These are phyloP conservation scores for Australoheros scitulus DNA, from an alignment of 2,113 vertebrate species.

Conservation along the genomic window DNA sequence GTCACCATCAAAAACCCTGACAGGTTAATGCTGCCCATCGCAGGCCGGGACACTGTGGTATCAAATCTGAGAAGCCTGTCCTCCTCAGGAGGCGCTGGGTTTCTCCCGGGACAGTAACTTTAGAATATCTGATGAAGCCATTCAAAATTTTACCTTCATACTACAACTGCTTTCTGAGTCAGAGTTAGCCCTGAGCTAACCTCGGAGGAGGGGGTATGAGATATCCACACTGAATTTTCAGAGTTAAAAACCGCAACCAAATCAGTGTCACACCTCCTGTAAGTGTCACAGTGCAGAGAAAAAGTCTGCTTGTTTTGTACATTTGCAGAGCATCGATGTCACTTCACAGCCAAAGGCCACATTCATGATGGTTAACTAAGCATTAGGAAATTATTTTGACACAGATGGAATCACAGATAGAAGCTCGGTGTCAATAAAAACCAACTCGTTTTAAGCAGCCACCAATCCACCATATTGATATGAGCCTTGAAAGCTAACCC, in stretches of 20 bases:
- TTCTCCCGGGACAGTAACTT: not conserved
- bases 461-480: not conserved
- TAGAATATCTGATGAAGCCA: not conserved
- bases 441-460: not conserved
- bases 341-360: not conserved
- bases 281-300: not conserved
- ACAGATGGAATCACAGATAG: not conserved
- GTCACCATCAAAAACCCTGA: not conserved
- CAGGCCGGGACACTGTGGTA: too few species aligned
- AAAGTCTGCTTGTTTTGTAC: not conserved
- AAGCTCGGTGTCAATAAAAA: not conserved
- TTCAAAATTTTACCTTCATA: not conserved
- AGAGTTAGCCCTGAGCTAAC: not conserved
- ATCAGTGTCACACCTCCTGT: not conserved
- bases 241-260: not conserved
- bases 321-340: not conserved
- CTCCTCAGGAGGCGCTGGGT: too few species aligned
- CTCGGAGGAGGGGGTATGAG: too few species aligned
- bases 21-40: not conserved
- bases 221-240: not conserved
- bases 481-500: not conserved
- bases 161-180: not conserved
- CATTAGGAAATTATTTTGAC: not conserved
- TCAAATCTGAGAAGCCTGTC: not conserved
- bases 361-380: not conserved